Conservation (phyloP, 2,797 vertebrate species). For the Sebastes aleutianus region DNA sequence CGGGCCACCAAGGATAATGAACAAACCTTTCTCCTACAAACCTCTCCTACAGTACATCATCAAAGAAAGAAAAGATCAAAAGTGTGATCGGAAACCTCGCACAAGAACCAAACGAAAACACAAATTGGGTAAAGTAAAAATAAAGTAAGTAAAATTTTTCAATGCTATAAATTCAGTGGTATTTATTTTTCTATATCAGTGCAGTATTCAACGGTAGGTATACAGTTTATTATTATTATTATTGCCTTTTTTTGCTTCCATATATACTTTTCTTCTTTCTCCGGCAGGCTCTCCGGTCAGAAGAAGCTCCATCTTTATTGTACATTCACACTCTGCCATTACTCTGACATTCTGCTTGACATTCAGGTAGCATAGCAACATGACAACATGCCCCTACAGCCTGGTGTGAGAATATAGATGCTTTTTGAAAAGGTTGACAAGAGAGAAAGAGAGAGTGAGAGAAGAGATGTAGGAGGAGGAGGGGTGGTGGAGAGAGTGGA, state of each 20-base stretch:
- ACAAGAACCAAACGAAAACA: too few relatives aligned
- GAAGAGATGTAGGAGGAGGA: constrained; percentile 14
- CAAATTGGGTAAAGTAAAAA: neutral
- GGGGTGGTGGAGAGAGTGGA: constrained; percentile 24
- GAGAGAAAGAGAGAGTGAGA: constrained; percentile 56
- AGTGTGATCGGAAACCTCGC: neutral
- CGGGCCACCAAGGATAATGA: neutral
- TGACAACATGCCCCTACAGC: constrained; percentile 82
- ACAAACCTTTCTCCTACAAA: neutral
- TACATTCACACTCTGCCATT: constrained; percentile 67
- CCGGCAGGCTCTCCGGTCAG: constrained; percentile 9
- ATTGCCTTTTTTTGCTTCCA: neutral
- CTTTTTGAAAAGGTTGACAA: constrained; percentile 84
- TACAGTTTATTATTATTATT: neutral
- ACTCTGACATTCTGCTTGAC: constrained; percentile 80
- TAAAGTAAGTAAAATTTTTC: neutral
- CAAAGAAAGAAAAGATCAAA: neutral
- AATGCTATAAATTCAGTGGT: neutral
- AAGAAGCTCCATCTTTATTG: constrained; percentile 56
- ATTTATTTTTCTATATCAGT: neutral
- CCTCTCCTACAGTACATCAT: neutral
- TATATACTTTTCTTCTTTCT: neutral
- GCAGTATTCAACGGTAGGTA: neutral
- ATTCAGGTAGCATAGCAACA: constrained; percentile 85
- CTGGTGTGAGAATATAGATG: constrained; percentile 78